phyloP scores from a whole-genome alignment of 2,888 invertebrate species.

The Drosophila prostipennis region DNA sequence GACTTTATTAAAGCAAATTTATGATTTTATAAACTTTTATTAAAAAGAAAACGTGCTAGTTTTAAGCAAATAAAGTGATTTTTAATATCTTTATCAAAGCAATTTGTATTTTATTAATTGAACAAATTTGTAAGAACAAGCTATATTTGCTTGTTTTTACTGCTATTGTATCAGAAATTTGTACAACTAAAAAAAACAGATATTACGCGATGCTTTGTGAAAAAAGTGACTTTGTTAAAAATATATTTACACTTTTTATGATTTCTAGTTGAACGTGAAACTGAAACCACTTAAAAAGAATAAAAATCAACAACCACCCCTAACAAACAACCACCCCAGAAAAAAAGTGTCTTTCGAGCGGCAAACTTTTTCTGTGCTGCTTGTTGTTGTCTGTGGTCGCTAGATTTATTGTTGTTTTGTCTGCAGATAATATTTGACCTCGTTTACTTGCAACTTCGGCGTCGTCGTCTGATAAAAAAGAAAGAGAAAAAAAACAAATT shows the following conservation, averaged over 20 bases:
- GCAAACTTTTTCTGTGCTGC: constrained; percentile 38
- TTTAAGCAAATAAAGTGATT: background rate
- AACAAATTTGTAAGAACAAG: too few species aligned
- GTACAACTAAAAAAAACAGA: background rate
- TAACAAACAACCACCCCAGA: constrained; percentile 29
- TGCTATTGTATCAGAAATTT: background rate
- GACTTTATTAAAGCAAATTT: background rate
- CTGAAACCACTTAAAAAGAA: background rate
- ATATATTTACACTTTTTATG: background rate
- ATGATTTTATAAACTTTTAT: background rate
- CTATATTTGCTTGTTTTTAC: too few species aligned
- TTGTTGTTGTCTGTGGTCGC: constrained; percentile 65
- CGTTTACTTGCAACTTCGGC: constrained; percentile 65
- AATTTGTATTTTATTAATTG: too few species aligned
- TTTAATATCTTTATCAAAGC: too few species aligned
- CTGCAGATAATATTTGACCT: constrained; percentile 80
- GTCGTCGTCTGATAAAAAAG: constrained; percentile 49
- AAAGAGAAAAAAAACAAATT: background rate
- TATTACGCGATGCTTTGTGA: too few species aligned
- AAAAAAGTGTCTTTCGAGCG: constrained; percentile 16
- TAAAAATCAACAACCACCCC: constrained; percentile 30
- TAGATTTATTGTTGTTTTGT: constrained; percentile 70
- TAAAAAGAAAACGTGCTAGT: background rate
- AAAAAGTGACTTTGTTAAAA: background rate
- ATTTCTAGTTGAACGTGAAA: background rate